These are phyloP conservation scores for Zapornia atra DNA, from an alignment of 2,113 vertebrate species.

Conservation along the genomic window DNA sequence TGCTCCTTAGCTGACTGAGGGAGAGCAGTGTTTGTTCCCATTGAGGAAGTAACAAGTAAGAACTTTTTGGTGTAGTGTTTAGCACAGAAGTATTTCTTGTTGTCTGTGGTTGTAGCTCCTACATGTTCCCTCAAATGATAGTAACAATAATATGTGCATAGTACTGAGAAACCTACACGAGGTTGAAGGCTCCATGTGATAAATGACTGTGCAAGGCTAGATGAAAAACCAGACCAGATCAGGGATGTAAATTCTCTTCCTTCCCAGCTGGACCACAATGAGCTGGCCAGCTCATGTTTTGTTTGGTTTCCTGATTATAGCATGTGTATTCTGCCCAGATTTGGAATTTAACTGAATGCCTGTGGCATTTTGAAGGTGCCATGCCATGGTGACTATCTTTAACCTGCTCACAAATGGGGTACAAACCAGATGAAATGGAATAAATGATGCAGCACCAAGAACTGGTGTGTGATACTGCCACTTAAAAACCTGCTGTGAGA, in stretches of 20 bases:
- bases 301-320: not conserved
- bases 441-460: not conserved
- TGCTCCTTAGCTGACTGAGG: not conserved
- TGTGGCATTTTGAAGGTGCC: not conserved
- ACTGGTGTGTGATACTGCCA: not conserved
- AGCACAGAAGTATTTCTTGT: not conserved
- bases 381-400: not conserved
- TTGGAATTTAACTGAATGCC: not conserved
- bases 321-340: not conserved
- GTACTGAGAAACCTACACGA: not conserved
- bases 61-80: not conserved
- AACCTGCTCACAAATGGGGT: not conserved
- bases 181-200: not conserved
- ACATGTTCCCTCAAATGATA: not conserved
- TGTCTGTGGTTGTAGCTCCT: not conserved
- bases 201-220: not conserved
- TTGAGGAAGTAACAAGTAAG: not conserved
- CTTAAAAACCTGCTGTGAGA: rapidly evolving
- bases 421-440: not conserved
- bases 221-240: not conserved
- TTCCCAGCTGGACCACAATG: not conserved
- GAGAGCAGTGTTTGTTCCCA: not conserved
- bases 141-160: no score
- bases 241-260: not conserved
- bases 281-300: not conserved